phyloP scores from a whole-genome alignment of 2,113 vertebrate genomes.

The Neomonachus schauinslandi region DNA sequence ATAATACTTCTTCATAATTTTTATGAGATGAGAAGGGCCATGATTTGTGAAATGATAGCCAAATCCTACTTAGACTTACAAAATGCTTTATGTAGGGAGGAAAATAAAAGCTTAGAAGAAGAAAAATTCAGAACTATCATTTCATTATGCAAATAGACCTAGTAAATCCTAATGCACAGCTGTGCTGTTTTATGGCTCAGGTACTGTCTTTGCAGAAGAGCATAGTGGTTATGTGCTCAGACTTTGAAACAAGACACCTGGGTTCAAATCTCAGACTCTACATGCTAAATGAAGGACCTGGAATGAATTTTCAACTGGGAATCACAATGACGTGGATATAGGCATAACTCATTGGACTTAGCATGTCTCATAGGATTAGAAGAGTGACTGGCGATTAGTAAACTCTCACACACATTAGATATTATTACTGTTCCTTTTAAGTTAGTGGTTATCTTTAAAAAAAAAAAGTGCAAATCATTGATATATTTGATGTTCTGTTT shows the following conservation, averaged over 20 bases:
- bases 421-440: background rate
- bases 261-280: background rate
- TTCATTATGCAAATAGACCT: background rate
- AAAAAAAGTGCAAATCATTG: background rate
- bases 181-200: background rate
- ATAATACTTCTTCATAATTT: constrained; percentile 42
- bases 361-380: background rate
- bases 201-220: background rate
- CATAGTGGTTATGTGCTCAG: background rate
- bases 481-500: background rate
- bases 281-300: background rate
- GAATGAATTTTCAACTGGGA: background rate
- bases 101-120: background rate
- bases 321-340: background rate
- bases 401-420: background rate
- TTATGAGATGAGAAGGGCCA: constrained; percentile 12
- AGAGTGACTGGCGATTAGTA: background rate
- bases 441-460: background rate
- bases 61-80: constrained; percentile 4
- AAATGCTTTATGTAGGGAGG: background rate
- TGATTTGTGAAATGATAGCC: constrained; percentile 33
- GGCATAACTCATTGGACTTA: background rate
- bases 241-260: background rate
- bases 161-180: background rate
- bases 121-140: background rate